phyloP scores from a whole-genome alignment of 2,797 vertebrate genomes.

The Falco biarmicus region DNA sequence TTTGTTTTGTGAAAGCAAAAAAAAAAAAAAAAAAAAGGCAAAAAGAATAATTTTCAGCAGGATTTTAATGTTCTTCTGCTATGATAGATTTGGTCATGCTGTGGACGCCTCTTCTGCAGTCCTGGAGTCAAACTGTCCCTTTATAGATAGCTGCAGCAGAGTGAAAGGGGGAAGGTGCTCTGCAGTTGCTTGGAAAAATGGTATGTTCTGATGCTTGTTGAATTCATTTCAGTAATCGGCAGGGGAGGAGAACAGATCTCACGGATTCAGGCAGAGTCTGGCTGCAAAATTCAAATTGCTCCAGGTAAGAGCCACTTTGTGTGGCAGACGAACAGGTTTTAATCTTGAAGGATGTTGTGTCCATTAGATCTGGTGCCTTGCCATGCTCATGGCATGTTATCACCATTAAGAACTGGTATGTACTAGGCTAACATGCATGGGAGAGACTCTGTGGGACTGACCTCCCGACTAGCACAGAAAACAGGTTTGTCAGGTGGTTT shows the following conservation, averaged over 20 bases:
- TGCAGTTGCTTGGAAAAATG: background rate
- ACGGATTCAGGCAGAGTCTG: constrained; percentile 96
- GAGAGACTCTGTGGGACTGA: background rate
- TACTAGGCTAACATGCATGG: background rate
- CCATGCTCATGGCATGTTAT: background rate
- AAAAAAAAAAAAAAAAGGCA: background rate
- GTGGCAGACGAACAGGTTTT: background rate
- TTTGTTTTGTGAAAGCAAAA: background rate
- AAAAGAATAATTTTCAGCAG: background rate
- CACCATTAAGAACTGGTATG: background rate
- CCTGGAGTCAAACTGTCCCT: constrained; percentile 24
- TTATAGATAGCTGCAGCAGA: background rate
- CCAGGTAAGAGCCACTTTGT: constrained; percentile 83
- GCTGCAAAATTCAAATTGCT: constrained; percentile 99
- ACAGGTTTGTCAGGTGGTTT: background rate
- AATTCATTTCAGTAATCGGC: constrained; percentile 89
- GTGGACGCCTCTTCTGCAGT: constrained; percentile 3
- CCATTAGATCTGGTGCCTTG: background rate
- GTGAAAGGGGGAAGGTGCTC: constrained; percentile 16
- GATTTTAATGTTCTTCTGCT: background rate
- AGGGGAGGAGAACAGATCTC: constrained; percentile 99
- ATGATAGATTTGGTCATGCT: background rate
- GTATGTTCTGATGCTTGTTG: constrained; percentile 58
- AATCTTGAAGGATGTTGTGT: background rate
- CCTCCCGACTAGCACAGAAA: background rate